Conservation (phyloP, 2,113 vertebrate species). For the Perognathus longimembris region DNA sequence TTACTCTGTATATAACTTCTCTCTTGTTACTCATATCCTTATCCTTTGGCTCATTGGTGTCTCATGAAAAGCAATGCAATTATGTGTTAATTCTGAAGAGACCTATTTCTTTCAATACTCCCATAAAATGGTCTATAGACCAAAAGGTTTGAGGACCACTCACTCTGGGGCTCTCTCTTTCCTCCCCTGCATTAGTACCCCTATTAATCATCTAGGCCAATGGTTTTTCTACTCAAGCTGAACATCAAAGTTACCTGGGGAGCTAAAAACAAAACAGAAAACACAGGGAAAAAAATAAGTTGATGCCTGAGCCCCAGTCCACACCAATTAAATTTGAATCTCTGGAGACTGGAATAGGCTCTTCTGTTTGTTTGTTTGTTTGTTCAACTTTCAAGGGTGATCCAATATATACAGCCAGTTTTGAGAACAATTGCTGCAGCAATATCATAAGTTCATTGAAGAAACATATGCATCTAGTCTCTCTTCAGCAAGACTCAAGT, state of each 20-base stretch:
- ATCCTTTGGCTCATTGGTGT: constrained; percentile 38
- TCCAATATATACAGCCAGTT: background rate
- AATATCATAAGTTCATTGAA: background rate
- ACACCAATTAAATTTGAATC: constrained; percentile 38
- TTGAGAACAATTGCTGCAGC: background rate
- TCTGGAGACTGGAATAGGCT: background rate
- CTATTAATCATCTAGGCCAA: constrained; percentile 79
- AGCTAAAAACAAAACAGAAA: constrained; percentile 46
- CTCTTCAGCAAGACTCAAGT: background rate
- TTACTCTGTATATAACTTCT: constrained; percentile 54
- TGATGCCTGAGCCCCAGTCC: background rate
- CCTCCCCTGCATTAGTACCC: constrained; percentile 54
- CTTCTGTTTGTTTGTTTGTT: background rate
- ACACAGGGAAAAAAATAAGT: background rate
- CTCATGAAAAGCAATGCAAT: constrained; percentile 72
- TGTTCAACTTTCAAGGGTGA: background rate
- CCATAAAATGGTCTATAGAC: constrained; percentile 74
- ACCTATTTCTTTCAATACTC: constrained; percentile 62
- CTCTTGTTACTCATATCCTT: constrained; percentile 63
- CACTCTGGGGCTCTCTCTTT: constrained; percentile 19
- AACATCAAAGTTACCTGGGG: constrained; percentile 63
- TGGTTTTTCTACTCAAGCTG: constrained; percentile 61
- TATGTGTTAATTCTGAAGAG: constrained; percentile 71
- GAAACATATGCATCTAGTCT: background rate
- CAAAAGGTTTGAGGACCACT: constrained; percentile 65